Base-by-base conservation (phyloP, 2,888 invertebrate genomes). In the Papilio elwesi region DNA sequence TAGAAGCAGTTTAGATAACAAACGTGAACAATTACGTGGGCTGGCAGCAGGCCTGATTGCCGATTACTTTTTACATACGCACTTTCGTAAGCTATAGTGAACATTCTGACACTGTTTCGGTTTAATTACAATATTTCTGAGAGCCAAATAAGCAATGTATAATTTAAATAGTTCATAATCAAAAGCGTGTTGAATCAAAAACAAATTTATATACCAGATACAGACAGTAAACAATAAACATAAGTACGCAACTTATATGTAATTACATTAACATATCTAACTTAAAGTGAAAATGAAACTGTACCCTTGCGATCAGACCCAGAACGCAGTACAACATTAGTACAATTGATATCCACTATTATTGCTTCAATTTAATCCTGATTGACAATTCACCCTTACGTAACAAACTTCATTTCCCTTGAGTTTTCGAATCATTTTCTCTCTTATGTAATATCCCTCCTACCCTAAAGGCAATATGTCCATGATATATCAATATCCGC, bases 321-420 rank as follows among this genome's bases (percentile, higher is more conserved):
- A 43, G 6, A 43, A 43, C 2, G 15, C 47, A 62, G 26, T 75
- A 74, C 69, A 78, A 81, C 85, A 86, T 87, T 87, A 87, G 84
- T 83, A 84, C 88, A 90, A 91, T 91, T 89, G 87, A 87, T 89
- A 89, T 82, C 77, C 9, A 80, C 81, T 80, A 81, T 78, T 78
- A 79, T 78, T 77, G 79, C 81, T 82, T 85, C 82, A 87, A 87
- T 88, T 87, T 89, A 87, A 89, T 91, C 86, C 86, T 87, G 87
- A 90, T 89, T 89, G 88, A 90, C 87, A 84, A 87, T 85, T 83
- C 81, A 81, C 87, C 90, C 89, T 83, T 82, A 85, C 82, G 82
- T 81, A 84, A 83, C 86, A 82, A 87, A 85, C 86, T 87, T 86
- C 87, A 90, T 90, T 91, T 91, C 91, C 92, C 92, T 78, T 76